Conservation (phyloP, 2,888 invertebrate genomes). For the Ceriagrion tenellum region DNA sequence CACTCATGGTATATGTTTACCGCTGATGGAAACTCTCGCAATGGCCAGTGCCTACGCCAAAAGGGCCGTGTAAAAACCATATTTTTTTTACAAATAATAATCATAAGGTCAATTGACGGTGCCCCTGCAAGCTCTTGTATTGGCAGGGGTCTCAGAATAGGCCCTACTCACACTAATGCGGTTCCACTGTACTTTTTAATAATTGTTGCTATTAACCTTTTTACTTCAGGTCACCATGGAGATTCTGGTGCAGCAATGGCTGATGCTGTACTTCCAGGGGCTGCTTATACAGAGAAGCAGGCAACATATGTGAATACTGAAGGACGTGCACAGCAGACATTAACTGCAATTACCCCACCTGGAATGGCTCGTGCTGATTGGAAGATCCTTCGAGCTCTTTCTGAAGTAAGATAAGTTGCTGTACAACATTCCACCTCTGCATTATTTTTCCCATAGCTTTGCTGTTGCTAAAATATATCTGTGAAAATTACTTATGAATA, state of each 20-base stretch:
- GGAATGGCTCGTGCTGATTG: conserved; percentile 97
- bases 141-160: too few relatives aligned
- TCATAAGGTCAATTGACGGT: too few relatives aligned
- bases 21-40: too few relatives aligned
- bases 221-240: conserved; percentile 92
- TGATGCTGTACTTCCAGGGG: conserved; percentile 95
- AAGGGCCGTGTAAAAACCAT: too few relatives aligned
- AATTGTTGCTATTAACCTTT: too few relatives aligned
- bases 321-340: conserved; percentile 95
- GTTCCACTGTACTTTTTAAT: too few relatives aligned
- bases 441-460: neutral
- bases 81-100: too few relatives aligned
- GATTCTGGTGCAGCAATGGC: conserved; percentile 96
- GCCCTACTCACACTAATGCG: too few relatives aligned
- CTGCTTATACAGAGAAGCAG: conserved; percentile 99
- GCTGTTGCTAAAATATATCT: neutral
- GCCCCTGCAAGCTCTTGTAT: too few relatives aligned
- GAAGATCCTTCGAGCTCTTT: conserved; percentile 98
- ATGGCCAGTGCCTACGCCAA: too few relatives aligned
- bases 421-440: neutral
- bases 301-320: conserved; percentile 99
- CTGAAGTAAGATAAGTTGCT: conserved; percentile 84
- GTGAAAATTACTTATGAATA: neutral
- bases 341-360: conserved; percentile 92
- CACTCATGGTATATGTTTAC: too few relatives aligned